These are phyloP conservation scores for Amphimedon queenslandica DNA, from an alignment of 37 sponge, comb jelly and placozoan genomes.

Conservation along the genomic window DNA sequence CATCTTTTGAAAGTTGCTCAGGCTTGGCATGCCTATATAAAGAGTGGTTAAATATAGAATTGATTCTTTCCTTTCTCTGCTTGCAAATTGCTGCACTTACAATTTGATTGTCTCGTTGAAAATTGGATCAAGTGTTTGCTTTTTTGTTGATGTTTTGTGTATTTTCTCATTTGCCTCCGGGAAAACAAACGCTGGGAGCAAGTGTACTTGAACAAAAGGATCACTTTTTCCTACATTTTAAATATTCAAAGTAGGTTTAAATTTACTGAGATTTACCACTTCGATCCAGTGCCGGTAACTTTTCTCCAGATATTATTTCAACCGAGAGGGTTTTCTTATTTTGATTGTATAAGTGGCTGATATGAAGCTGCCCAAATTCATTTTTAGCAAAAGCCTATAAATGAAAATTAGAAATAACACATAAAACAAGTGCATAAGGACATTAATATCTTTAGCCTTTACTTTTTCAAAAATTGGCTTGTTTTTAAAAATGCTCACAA, in stretches of 20 bases:
- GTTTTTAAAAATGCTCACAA: too few relatives aligned
- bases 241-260: neutral
- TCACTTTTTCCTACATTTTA: conserved; percentile 60
- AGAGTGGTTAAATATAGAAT: neutral
- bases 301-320: conserved; percentile 8
- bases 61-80: neutral
- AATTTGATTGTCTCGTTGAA: conserved; percentile 36
- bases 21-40: neutral
- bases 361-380: conserved; percentile 9
- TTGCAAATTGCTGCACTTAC: conserved; percentile 24
- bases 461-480: too few relatives aligned
- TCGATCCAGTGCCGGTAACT: conserved; percentile 33
- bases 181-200: conserved; percentile 24
- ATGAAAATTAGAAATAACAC: too few relatives aligned
- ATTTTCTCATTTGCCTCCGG: conserved; percentile 2
- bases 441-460: too few relatives aligned
- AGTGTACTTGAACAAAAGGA: conserved; percentile 33
- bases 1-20: conserved; percentile 12
- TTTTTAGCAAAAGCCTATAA: neutral
- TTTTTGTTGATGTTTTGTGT: conserved; percentile 22
- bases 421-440: too few relatives aligned
- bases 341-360: conserved; percentile 28
- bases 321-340: conserved; percentile 17
- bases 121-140: conserved; percentile 44
- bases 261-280: conserved; percentile 17